Conservation (phyloP, 2,797 vertebrate species). For the Hippocampus kuda region DNA sequence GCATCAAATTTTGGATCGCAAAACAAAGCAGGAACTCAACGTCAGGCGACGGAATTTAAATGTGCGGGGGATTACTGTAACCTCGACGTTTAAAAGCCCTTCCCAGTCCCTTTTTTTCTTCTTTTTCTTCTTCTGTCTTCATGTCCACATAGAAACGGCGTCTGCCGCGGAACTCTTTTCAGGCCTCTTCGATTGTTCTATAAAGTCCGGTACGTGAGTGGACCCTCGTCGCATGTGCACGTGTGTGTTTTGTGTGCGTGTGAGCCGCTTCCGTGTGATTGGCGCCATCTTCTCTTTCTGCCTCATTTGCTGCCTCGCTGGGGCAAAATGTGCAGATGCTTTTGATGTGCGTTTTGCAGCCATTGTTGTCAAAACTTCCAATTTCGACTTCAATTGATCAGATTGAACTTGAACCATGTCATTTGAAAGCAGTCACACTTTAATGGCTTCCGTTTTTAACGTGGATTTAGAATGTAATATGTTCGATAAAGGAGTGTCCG, state of each 20-base stretch:
- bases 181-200: slow-evolving; percentile 66
- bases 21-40: too few relatives aligned
- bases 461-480: too few relatives aligned
- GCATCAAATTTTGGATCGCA: too few relatives aligned
- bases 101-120: not conserved
- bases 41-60: too few relatives aligned
- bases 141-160: slow-evolving; percentile 66
- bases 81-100: not conserved
- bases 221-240: slow-evolving; percentile 49
- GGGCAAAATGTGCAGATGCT: not conserved
- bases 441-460: too few relatives aligned
- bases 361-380: slow-evolving; percentile 19
- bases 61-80: not conserved
- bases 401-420: too few relatives aligned
- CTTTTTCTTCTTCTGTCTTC: slow-evolving; percentile 50
- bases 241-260: slow-evolving; percentile 40
- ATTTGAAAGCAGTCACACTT: too few relatives aligned
- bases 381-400: not conserved
- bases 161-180: slow-evolving; percentile 71
- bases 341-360: not conserved
- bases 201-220: slow-evolving; percentile 73
- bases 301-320: not conserved
- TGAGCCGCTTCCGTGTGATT: slow-evolving; percentile 16
- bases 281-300: not conserved
- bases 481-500: too few relatives aligned